These are phyloP conservation scores for Anguilla rostrata DNA, from an alignment of 2,113 vertebrate species.

Conservation along the genomic window DNA sequence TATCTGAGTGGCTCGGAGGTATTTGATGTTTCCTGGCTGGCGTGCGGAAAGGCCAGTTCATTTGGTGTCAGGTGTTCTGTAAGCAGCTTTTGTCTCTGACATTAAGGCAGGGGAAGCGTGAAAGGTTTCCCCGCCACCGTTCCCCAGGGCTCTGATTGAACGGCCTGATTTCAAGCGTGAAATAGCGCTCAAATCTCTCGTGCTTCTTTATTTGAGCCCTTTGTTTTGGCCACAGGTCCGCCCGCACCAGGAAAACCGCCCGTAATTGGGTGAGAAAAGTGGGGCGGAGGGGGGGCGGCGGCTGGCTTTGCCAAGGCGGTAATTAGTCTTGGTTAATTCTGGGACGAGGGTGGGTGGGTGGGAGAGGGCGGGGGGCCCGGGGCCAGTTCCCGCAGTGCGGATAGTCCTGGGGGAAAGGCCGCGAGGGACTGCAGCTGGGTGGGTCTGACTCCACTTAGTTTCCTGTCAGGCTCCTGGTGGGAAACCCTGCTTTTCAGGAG, in stretches of 20 bases:
- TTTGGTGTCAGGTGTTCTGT: conserved; percentile 26
- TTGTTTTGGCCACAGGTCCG: conserved; percentile 15
- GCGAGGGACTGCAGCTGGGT: conserved; percentile 36
- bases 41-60: neutral
- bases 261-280: conserved; percentile 28
- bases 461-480: conserved; percentile 41
- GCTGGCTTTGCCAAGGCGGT: neutral
- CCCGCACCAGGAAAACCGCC: conserved; percentile 13
- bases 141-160: neutral
- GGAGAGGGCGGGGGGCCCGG: neutral
- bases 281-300: neutral
- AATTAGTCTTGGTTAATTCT: conserved; percentile 29
- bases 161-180: conserved; percentile 7
- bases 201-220: conserved; percentile 7
- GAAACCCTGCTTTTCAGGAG: conserved; percentile 4
- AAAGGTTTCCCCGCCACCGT: conserved; percentile 6
- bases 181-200: neutral
- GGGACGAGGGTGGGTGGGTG: neutral
- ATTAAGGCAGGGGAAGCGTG: conserved; percentile 3
- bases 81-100: conserved; percentile 26
- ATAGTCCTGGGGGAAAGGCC: conserved; percentile 49
- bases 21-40: neutral
- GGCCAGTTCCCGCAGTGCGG: conserved; percentile 18
- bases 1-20: neutral
- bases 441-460: conserved; percentile 42